phyloP scores from a whole-genome alignment of 2,888 invertebrate genomes.

The Noctua comes region DNA sequence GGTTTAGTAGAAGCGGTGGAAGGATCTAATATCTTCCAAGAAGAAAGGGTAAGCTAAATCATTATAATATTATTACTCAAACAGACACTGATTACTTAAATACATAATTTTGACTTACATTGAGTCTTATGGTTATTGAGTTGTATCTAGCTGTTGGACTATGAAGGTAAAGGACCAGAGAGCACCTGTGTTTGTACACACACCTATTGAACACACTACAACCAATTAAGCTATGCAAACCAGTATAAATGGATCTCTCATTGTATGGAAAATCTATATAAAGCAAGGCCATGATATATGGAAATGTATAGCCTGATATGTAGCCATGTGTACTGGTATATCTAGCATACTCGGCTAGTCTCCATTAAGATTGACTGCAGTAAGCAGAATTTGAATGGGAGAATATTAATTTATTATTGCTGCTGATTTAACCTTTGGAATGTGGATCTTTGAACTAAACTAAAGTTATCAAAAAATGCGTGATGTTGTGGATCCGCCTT shows the following conservation, averaged over 20 bases:
- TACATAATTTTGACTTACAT: not conserved
- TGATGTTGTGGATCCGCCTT: no score
- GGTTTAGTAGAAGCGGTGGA: conserved; percentile 80
- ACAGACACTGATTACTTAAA: not conserved
- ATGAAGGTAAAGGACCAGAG: no score
- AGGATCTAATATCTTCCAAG: conserved; percentile 49
- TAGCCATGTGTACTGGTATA: not conserved
- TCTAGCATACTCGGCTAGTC: not conserved
- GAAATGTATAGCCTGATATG: not conserved
- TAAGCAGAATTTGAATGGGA: no score
- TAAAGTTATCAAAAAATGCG: no score
- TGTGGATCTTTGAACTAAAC: no score
- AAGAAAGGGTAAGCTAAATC: conserved; percentile 60
- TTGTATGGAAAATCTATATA: not conserved
- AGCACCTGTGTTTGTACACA: no score
- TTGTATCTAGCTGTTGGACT: no score
- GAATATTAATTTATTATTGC: no score
- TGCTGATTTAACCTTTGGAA: no score
- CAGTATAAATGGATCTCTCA: not conserved
- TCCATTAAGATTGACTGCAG: not conserved
- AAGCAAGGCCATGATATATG: not conserved
- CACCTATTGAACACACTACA: not conserved
- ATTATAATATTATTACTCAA: not conserved
- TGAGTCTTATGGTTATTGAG: no score
- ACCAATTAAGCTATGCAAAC: not conserved